These are phyloP conservation scores for Gandaritis pyraliata DNA, from an alignment of 2,888 invertebrate species.

Conservation along the genomic window DNA sequence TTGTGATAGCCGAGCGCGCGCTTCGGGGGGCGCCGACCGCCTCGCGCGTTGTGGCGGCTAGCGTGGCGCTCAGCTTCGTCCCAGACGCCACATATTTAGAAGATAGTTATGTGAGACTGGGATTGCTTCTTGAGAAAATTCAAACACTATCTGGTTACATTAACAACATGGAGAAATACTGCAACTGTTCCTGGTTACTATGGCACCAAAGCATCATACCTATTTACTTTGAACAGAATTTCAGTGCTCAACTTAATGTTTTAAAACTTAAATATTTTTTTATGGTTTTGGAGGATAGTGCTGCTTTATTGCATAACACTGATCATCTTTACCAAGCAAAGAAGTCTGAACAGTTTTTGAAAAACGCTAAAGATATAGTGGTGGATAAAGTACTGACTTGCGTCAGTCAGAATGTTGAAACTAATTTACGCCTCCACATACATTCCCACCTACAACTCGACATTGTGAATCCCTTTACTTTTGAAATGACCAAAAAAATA, in stretches of 20 bases:
- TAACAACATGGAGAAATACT: conserved; percentile 83
- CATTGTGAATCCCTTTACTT: conserved; percentile 89
- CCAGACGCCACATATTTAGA: conserved; percentile 85
- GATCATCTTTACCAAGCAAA: conserved; percentile 60
- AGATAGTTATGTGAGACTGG: conserved; percentile 86
- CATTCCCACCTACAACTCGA: conserved; percentile 94
- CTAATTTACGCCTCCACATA: conserved; percentile 95
- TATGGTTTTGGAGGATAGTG: conserved; percentile 76
- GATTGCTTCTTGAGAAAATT: conserved; percentile 86
- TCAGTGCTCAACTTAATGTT: conserved; percentile 87
- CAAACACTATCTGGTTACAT: conserved; percentile 86
- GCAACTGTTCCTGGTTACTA: conserved; percentile 91
- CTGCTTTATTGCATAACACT: conserved; percentile 63
- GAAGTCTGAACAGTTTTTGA: conserved; percentile 66
- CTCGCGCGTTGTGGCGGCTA: conserved; percentile 86
- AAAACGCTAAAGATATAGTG: conserved; percentile 71
- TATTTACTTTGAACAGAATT: conserved; percentile 90
- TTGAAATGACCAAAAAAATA: conserved; percentile 86
- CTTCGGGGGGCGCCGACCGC: conserved; percentile 86
- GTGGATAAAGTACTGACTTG: conserved; percentile 86
- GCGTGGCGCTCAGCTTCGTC: conserved; percentile 87
- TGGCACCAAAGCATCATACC: conserved; percentile 92
- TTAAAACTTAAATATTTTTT: conserved; percentile 83
- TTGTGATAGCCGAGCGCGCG: conserved; percentile 89
- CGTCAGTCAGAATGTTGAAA: conserved; percentile 95